phyloP scores from a whole-genome alignment of 2,888 invertebrate genomes.

The Antheraea assamensis region DNA sequence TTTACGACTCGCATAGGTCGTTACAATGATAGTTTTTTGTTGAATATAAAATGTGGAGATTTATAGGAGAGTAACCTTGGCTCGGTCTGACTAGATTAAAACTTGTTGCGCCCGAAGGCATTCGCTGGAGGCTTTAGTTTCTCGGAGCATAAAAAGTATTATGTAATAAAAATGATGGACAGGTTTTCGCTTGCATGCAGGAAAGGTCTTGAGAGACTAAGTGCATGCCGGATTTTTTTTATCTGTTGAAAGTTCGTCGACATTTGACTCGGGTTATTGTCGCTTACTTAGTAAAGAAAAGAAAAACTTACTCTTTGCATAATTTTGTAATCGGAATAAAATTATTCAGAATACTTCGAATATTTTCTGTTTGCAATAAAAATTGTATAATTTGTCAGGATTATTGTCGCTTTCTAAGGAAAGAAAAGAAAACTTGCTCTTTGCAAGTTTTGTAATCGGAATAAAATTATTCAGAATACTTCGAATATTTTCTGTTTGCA shows the following conservation, averaged over 20 bases:
- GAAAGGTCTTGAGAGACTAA: background rate
- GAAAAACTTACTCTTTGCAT: too few relatives aligned
- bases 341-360: background rate
- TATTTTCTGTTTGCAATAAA: background rate
- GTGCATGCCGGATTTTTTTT: background rate
- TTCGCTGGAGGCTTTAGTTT: slow-evolving; percentile 10
- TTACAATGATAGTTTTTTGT: background rate
- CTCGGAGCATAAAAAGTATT: slow-evolving; percentile 6
- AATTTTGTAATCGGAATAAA: background rate
- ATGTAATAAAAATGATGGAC: slow-evolving; percentile 14
- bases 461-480: background rate
- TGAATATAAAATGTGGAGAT: background rate
- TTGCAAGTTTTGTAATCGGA: background rate
- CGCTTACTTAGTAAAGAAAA: background rate
- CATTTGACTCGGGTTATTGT: background rate
- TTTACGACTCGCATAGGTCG: background rate
- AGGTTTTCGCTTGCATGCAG: slow-evolving; percentile 4
- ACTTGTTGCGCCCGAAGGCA: slow-evolving; percentile 21
- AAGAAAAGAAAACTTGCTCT: background rate
- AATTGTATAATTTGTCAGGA: too few relatives aligned
- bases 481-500: background rate
- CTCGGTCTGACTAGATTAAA: slow-evolving; percentile 15
- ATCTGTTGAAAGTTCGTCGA: slow-evolving; percentile 3
- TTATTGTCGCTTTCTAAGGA: background rate
- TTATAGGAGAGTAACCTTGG: slow-evolving; percentile 7